Conservation (phyloP, 2,113 vertebrate genomes). For the Hassar affinis region DNA sequence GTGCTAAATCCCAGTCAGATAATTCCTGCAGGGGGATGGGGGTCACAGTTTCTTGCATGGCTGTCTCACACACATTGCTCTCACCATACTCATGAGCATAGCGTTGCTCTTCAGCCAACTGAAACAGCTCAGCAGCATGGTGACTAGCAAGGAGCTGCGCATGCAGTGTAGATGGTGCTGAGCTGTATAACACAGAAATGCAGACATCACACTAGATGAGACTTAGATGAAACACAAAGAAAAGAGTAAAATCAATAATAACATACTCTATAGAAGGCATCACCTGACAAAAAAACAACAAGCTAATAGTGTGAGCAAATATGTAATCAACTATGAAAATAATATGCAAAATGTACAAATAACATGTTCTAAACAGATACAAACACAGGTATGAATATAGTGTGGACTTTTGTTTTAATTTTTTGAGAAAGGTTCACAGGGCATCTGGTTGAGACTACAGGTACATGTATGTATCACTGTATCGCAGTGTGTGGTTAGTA, state of each 20-base stretch:
- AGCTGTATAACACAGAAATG: slow-evolving; percentile 59
- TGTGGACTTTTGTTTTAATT: neutral
- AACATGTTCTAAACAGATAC: neutral
- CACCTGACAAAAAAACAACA: neutral
- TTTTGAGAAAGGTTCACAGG: neutral
- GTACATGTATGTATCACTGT: neutral
- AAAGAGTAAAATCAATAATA: neutral
- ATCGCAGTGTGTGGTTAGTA: neutral
- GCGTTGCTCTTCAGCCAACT: slow-evolving; percentile 79
- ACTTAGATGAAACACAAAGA: no score
- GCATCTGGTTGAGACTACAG: neutral
- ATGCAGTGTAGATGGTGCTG: slow-evolving; percentile 60
- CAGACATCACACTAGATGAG: neutral
- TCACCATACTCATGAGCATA: slow-evolving; percentile 76
- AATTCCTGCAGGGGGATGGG: neutral
- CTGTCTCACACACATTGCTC: slow-evolving; percentile 47
- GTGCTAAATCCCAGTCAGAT: slow-evolving; percentile 12
- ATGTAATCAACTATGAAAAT: neutral
- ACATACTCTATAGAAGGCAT: neutral
- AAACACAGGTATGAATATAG: neutral
- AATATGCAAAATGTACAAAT: neutral
- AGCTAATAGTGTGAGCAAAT: neutral
- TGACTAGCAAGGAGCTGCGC: slow-evolving; percentile 59
- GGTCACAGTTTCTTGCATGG: neutral
- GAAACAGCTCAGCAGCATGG: slow-evolving; percentile 73